Conservation (phyloP, 2,113 vertebrate species). For the Crotalus helleri region DNA sequence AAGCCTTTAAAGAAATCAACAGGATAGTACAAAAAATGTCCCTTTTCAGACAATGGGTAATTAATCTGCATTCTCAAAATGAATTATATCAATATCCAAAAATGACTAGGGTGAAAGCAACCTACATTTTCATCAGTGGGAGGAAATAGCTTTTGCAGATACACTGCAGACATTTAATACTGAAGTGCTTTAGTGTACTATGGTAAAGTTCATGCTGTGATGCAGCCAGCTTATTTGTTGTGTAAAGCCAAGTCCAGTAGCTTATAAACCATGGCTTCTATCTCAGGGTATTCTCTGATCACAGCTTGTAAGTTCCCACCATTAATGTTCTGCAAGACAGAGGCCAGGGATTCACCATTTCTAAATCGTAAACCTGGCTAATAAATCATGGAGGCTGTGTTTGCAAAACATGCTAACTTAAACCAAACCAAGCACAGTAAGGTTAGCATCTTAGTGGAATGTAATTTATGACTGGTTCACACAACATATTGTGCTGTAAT, state of each 20-base stretch:
- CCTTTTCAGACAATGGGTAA: not conserved
- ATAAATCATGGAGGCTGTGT: not conserved
- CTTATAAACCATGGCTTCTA: not conserved
- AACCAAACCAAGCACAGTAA: not conserved
- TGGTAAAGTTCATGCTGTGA: not conserved
- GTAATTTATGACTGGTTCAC: not conserved
- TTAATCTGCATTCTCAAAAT: not conserved
- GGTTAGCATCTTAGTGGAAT: not conserved
- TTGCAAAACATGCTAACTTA: not conserved
- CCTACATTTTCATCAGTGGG: not conserved
- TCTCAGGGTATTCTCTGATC: not conserved
- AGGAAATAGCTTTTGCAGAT: not conserved
- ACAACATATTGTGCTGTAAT: not conserved
- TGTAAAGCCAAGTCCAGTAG: not conserved
- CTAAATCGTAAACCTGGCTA: not conserved
- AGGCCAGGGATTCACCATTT: not conserved
- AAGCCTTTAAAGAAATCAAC: not conserved
- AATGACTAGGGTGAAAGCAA: not conserved
- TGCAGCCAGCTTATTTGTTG: not conserved
- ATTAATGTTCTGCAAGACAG: not conserved
- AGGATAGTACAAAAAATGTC: not conserved
- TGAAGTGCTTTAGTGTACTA: not conserved
- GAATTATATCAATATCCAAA: not conserved
- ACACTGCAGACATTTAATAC: not conserved
- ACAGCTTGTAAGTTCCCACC: not conserved